These are phyloP conservation scores for Onthophagus taurus DNA, from an alignment of 1,140 invertebrate genomes.

Conservation along the genomic window DNA sequence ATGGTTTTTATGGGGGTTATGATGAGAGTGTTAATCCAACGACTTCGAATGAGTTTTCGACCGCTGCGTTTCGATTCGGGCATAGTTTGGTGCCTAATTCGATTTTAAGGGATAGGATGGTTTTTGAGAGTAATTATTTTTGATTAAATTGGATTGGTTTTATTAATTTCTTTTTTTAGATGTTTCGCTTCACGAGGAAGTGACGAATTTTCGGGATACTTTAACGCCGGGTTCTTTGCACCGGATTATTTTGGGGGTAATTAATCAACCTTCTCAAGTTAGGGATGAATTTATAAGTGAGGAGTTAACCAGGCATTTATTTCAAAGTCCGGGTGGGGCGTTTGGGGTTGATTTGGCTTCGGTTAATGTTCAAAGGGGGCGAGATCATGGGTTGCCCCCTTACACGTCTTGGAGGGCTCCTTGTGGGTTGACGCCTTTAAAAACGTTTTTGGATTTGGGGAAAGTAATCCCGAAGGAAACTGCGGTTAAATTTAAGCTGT, in stretches of 20 bases:
- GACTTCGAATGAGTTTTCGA: constrained; percentile 85
- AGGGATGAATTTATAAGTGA: constrained; percentile 73
- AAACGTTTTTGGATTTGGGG: constrained; percentile 66
- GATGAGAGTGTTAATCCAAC: constrained; percentile 72
- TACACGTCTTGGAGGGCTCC: constrained; percentile 75
- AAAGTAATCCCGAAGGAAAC: constrained; percentile 57
- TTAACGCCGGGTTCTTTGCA: constrained; percentile 68
- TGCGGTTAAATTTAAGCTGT: constrained; percentile 49
- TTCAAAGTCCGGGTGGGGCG: constrained; percentile 59
- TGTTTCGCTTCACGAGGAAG: constrained; percentile 67
- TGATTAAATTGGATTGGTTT: no score
- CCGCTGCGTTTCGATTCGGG: constrained; percentile 92
- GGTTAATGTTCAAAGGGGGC: constrained; percentile 77
- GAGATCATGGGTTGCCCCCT: constrained; percentile 81
- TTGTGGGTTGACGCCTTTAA: constrained; percentile 64
- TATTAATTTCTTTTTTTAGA: constrained; percentile 48
- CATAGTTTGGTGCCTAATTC: constrained; percentile 84
- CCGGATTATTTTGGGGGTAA: constrained; percentile 64
- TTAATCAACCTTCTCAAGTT: constrained; percentile 66
- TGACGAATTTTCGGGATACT: constrained; percentile 49
- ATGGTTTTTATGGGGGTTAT: constrained; percentile 63
- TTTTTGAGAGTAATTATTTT: no score
- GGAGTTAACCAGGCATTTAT: constrained; percentile 80
- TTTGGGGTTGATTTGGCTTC: constrained; percentile 85
- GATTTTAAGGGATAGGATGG: no score